Conservation (phyloP, 2,888 invertebrate species). For the Phaonia tiefii region DNA sequence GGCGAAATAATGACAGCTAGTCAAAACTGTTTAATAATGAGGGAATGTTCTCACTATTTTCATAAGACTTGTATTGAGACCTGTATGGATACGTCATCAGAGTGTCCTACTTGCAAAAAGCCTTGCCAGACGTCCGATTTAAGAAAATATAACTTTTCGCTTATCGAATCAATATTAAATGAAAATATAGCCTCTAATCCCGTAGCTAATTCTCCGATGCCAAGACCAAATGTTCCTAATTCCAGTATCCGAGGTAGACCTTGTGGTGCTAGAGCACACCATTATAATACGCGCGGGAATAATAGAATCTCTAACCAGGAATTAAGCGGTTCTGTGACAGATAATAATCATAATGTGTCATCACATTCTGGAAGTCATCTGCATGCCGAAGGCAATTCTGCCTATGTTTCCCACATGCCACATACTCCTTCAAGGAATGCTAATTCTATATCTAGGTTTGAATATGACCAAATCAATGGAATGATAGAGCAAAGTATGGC, state of each 20-base stretch:
- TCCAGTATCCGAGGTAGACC: slow-evolving; percentile 1
- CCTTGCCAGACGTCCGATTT: background rate
- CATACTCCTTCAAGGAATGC: background rate
- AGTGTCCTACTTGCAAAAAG: slow-evolving; percentile 5
- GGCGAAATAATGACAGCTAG: background rate
- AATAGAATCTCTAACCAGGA: background rate
- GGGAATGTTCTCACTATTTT: slow-evolving; percentile 6
- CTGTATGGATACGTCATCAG: background rate
- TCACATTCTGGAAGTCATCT: background rate
- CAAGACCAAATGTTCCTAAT: background rate
- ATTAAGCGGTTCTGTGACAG: too few species aligned
- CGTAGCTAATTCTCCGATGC: too few species aligned
- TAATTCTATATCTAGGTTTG: too few species aligned
- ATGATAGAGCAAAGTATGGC: slow-evolving; percentile 2
- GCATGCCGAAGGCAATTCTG: too few species aligned
- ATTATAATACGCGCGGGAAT: slow-evolving; percentile 3
- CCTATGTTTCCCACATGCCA: too few species aligned
- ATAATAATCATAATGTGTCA: background rate
- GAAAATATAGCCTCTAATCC: too few species aligned
- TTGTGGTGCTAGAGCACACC: background rate
- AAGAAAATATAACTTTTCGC: background rate
- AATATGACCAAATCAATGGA: background rate
- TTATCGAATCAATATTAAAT: too few species aligned
- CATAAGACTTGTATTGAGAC: slow-evolving; percentile 20
- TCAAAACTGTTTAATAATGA: slow-evolving; percentile 11